Evolutionary conservation across 2,113 vertebrate genomes (phyloP).

Genomic region (Alexandromys fortis): DNA sequence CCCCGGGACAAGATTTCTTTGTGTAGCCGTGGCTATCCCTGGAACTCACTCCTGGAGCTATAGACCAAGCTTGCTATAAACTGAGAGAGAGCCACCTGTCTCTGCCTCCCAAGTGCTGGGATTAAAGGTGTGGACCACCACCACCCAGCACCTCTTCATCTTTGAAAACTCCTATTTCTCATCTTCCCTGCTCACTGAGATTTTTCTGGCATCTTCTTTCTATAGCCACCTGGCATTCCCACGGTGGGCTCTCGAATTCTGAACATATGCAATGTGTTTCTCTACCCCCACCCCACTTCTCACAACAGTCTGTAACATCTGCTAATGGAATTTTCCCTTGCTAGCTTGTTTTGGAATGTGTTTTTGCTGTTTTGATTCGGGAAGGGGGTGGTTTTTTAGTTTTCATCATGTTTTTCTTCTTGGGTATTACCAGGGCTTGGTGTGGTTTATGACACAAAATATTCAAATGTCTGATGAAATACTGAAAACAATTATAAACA

Average conservation of each 20-base stretch:
- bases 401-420: not conserved
- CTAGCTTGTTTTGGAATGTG: not conserved
- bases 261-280: not conserved
- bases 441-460: not conserved
- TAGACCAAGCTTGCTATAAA: no score
- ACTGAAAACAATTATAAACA: conserved; percentile 42
- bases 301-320: not conserved
- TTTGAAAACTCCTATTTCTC: not conserved
- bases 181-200: not conserved
- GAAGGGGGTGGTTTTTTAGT: not conserved
- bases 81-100: no score
- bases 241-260: not conserved
- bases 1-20: no score
- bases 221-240: not conserved
- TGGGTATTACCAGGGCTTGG: not conserved
- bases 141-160: not conserved
- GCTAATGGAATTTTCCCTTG: not conserved
- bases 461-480: conserved; percentile 49
- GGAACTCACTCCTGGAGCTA: no score
- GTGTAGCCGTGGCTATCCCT: no score
- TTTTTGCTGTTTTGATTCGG: not conserved
- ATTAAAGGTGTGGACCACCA: no score
- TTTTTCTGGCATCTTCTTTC: not conserved
- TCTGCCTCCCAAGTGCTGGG: no score
- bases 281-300: not conserved